phyloP scores from a whole-genome alignment of 2,113 vertebrate genomes.

The Porphyrio hochstetteri region DNA sequence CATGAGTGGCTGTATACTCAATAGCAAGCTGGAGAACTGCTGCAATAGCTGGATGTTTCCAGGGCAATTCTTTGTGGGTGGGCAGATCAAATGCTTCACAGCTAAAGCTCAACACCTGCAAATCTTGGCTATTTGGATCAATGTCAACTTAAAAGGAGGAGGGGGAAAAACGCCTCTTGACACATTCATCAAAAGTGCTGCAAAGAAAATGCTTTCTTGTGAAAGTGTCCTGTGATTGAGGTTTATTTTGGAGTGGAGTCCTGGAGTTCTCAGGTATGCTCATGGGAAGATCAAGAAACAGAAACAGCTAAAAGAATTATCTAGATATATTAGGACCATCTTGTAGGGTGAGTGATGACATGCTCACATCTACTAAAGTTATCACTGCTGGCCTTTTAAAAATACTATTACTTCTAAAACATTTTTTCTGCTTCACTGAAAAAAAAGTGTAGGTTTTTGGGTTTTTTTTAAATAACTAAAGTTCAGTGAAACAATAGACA shows the following conservation, averaged over 20 bases:
- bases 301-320: background rate
- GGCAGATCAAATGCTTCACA: conserved; percentile 52
- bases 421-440: background rate
- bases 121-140: conserved; percentile 30
- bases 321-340: background rate
- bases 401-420: background rate
- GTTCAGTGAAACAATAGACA: background rate
- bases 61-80: conserved; percentile 45
- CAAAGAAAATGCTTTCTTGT: conserved; percentile 12
- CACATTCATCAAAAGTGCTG: conserved; percentile 22
- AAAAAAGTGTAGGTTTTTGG: background rate
- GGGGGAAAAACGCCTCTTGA: conserved; percentile 16
- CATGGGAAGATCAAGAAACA: conserved; percentile 10
- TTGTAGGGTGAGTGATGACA: background rate
- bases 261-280: conserved; percentile 32
- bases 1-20: background rate
- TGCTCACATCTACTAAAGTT: background rate
- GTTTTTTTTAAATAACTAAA: background rate
- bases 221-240: background rate
- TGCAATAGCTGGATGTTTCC: background rate
- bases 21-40: conserved; percentile 2
- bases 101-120: conserved; percentile 58
- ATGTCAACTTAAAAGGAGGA: conserved; percentile 38
- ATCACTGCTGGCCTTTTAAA: background rate
- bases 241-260: conserved; percentile 21